These are phyloP conservation scores for Dinocampus coccinellae DNA, from an alignment of 2,888 invertebrate species.

Conservation along the genomic window DNA sequence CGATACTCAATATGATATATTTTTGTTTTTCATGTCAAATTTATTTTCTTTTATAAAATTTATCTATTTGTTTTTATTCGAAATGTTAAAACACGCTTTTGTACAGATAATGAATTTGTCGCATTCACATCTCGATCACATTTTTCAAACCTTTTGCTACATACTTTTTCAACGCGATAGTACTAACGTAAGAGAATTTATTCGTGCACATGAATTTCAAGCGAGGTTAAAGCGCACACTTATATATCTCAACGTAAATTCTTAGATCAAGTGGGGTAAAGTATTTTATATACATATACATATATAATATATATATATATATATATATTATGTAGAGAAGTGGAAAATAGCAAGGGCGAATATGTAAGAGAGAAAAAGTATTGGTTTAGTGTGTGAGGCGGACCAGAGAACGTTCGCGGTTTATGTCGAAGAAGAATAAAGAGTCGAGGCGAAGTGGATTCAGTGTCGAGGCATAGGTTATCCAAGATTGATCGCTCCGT, in stretches of 20 bases:
- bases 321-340: conserved; percentile 4
- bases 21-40: not conserved
- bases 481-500: conserved; percentile 57
- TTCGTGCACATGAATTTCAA: conserved; percentile 50
- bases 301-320: conserved; percentile 28
- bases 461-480: conserved; percentile 51
- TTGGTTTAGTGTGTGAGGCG: conserved; percentile 4
- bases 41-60: not conserved
- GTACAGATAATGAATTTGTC: conserved; percentile 19
- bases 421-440: conserved; percentile 36
- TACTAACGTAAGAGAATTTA: conserved; percentile 34
- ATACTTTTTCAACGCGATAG: conserved; percentile 13
- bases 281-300: conserved; percentile 43
- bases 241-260: conserved; percentile 49
- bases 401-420: conserved; percentile 1
- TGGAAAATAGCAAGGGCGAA: conserved; percentile 8
- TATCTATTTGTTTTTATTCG: not conserved
- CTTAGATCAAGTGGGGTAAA: conserved; percentile 42
- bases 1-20: not conserved
- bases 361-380: conserved; percentile 42
- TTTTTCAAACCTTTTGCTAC: conserved; percentile 29
- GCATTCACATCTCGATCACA: conserved; percentile 31
- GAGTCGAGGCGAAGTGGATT: conserved; percentile 47
- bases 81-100: not conserved
- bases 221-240: conserved; percentile 32